Conservation (phyloP, 2,113 vertebrate genomes). For the Phyllostomus discolor region DNA sequence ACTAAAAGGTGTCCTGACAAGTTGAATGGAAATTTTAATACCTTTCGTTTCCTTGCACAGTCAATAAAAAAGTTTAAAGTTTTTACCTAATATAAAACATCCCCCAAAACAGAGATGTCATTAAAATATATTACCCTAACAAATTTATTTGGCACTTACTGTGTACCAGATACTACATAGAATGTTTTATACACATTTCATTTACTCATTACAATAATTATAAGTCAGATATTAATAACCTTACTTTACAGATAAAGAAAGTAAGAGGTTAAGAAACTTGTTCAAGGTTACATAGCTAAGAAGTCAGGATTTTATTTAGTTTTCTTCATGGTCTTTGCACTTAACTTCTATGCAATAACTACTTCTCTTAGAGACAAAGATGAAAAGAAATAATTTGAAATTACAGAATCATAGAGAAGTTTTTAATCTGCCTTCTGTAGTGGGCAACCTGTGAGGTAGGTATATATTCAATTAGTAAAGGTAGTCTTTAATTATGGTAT, state of each 20-base stretch:
- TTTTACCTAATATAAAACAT: constrained; percentile 21
- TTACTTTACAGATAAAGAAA: constrained; percentile 34
- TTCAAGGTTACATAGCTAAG: background rate
- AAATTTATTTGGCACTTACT: background rate
- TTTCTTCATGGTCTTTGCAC: background rate
- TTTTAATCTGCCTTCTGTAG: constrained; percentile 23
- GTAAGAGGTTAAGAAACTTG: background rate
- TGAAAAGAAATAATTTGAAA: constrained; percentile 30
- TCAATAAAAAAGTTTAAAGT: background rate
- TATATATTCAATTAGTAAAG: constrained; percentile 17
- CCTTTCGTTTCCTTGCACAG: background rate
- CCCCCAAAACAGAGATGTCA: background rate
- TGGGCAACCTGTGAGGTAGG: constrained; percentile 6
- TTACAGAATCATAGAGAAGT: background rate
- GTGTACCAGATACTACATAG: background rate
- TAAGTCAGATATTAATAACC: constrained; percentile 4
- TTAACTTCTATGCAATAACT: background rate
- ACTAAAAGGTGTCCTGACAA: background rate
- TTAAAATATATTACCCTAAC: background rate
- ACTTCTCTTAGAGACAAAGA: background rate
- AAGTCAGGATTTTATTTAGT: background rate
- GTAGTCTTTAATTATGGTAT: constrained; percentile 34
- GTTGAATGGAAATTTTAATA: background rate
- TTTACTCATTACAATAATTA: background rate
- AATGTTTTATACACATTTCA: background rate